A percentile compares a stretch with the other conserved stretches of the same genome.
These are phyloP conservation scores for Anguilla rostrata DNA, from an alignment of 2,113 vertebrate species.

Conservation along the genomic window DNA sequence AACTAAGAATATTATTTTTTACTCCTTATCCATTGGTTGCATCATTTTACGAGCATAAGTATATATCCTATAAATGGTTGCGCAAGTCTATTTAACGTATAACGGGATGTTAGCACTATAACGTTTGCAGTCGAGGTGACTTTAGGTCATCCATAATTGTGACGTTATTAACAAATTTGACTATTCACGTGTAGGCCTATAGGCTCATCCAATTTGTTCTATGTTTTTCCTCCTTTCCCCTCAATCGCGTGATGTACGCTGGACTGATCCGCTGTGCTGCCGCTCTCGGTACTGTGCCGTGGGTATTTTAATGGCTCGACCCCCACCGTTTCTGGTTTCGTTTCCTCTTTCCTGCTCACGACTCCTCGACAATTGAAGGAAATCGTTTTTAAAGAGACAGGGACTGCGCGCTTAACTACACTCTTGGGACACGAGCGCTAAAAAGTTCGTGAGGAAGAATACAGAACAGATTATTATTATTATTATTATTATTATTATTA, in stretches of 20 bases:
- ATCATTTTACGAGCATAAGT: not conserved
- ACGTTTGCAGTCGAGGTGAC: not conserved
- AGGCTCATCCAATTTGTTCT: not conserved
- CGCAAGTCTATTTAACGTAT: conserved; percentile 1
- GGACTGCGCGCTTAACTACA: conserved; percentile 56
- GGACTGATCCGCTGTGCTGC: not conserved
- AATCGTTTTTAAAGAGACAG: conserved; percentile 95
- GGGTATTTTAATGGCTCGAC: conserved; percentile 68
- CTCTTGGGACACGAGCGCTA: not conserved
- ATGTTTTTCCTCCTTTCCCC: not conserved
- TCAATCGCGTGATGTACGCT: not conserved
- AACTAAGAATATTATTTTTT: not conserved
- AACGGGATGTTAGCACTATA: not conserved
- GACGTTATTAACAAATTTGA: not conserved
- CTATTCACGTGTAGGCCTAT: not conserved
- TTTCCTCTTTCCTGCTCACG: conserved; percentile 99
- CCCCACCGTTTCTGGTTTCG: conserved; percentile 82
- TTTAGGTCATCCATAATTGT: not conserved
- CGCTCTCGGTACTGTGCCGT: conserved; percentile 36
- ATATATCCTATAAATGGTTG: not conserved
- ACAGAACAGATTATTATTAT: not conserved
- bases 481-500: no score
- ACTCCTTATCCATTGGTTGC: not conserved
- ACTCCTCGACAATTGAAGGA: conserved; percentile 82
- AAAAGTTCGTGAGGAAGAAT: not conserved